Evolutionary conservation across 2,113 vertebrate genomes (phyloP).

Genomic region (Indicator maculatus): DNA sequence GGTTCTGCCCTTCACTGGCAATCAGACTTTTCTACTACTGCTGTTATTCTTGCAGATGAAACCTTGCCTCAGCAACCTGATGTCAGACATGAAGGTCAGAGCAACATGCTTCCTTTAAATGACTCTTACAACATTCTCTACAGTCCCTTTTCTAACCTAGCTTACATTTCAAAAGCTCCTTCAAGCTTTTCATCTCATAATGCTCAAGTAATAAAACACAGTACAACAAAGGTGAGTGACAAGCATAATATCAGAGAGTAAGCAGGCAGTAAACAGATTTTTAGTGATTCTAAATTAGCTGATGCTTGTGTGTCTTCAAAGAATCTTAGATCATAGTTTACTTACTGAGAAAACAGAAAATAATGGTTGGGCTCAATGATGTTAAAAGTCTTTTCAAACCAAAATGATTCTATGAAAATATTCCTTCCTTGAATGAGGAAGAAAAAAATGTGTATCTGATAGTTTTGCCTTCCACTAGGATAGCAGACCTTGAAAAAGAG

Average conservation of each 20-base stretch:
- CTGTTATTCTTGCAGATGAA: not conserved
- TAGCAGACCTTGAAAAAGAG: not conserved
- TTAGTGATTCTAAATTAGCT: not conserved
- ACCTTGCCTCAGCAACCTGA: not conserved
- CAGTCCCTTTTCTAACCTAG: not conserved
- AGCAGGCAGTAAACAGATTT: not conserved
- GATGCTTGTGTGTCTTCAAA: conserved; percentile 1
- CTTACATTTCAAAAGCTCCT: not conserved
- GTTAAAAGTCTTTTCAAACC: too few species aligned
- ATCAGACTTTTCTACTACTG: not conserved
- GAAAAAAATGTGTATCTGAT: not conserved
- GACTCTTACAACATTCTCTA: not conserved
- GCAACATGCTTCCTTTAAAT: not conserved
- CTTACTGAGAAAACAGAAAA: not conserved
- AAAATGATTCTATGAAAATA: not conserved
- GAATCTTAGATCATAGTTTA: not conserved
- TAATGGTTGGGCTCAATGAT: too few species aligned
- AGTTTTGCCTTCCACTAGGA: not conserved
- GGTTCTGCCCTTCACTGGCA: not conserved
- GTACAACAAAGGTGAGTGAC: not conserved
- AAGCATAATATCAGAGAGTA: not conserved
- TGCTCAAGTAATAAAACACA: not conserved
- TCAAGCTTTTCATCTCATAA: not conserved
- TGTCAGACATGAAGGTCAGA: not conserved
- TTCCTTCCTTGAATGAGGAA: not conserved